Percentiles rank a stretch among this genome's conserved stretches.
Conservation (phyloP, 2,113 vertebrate genomes). For the Xerus inauris region DNA sequence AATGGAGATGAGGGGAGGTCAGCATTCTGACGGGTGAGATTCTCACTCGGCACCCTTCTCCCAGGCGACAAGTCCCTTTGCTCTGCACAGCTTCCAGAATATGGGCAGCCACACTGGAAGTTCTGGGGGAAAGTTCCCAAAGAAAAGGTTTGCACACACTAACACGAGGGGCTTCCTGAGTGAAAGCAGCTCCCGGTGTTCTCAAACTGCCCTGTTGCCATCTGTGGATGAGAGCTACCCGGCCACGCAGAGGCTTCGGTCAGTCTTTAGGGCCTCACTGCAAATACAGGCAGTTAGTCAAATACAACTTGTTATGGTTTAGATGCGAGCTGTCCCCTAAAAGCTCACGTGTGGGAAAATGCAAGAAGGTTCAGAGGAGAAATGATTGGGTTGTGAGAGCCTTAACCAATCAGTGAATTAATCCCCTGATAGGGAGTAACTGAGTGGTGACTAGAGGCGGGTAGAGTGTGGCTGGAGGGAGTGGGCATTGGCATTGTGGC, state of each 20-base stretch:
- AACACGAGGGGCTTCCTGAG: not conserved
- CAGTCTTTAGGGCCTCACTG: not conserved
- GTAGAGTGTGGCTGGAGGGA: too few species aligned
- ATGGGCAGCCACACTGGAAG: not conserved
- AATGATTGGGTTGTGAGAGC: too few species aligned
- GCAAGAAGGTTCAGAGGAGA: too few species aligned
- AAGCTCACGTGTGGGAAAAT: too few species aligned
- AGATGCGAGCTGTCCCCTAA: too few species aligned
- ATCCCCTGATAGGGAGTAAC: too few species aligned
- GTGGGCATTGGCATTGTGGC: too few species aligned
- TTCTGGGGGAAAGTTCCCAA: not conserved
- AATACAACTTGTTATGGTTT: not conserved
- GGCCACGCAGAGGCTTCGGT: not conserved
- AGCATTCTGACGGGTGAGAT: not conserved
- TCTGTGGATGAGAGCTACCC: not conserved
- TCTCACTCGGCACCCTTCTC: not conserved
- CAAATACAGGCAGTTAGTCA: not conserved
- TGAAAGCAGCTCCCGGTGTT: not conserved
- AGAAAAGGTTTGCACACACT: not conserved
- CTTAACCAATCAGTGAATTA: too few species aligned
- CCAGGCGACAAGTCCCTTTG: not conserved
- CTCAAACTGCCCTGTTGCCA: not conserved
- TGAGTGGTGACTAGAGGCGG: too few species aligned
- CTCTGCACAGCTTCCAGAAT: not conserved
- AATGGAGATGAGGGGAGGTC: not conserved